Evolutionary conservation across 2,113 vertebrate genomes (phyloP).

Genomic region (Callospermophilus lateralis): DNA sequence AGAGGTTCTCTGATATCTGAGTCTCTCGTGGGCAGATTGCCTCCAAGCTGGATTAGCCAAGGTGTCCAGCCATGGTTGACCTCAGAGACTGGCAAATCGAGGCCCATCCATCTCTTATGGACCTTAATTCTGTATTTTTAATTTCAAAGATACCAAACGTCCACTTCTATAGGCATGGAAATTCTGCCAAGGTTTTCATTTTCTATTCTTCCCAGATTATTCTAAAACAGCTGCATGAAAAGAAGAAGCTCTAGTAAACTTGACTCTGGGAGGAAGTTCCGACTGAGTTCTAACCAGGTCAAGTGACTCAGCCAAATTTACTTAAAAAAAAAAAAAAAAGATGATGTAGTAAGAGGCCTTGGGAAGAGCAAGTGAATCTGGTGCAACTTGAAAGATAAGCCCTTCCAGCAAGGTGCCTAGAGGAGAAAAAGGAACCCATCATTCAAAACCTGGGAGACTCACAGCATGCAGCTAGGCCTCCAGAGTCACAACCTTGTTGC

Average conservation of each 20-base stretch:
- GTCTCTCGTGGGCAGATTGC: too few species aligned
- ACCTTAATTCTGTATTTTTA: slow-evolving; percentile 7
- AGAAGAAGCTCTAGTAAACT: background rate
- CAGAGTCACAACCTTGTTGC: background rate
- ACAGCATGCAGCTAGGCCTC: fast-evolving
- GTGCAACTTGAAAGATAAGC: background rate
- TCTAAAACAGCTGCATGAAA: background rate
- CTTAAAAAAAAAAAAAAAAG: background rate
- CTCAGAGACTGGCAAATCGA: background rate
- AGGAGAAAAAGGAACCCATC: background rate
- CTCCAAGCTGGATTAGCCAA: background rate
- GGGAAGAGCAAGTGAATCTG: background rate
- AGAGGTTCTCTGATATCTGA: background rate
- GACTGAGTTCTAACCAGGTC: background rate
- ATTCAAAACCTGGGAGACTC: background rate
- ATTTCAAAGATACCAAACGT: background rate
- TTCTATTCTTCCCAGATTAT: background rate
- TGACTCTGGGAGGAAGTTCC: background rate
- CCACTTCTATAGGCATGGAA: background rate
- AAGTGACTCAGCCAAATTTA: background rate
- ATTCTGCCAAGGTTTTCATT: background rate
- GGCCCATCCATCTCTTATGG: background rate
- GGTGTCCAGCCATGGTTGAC: background rate
- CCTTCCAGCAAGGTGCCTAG: background rate
- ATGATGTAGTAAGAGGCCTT: background rate